Evolutionary conservation across 2,888 invertebrate genomes (phyloP).

Genomic region (Eristalis pertinax): DNA sequence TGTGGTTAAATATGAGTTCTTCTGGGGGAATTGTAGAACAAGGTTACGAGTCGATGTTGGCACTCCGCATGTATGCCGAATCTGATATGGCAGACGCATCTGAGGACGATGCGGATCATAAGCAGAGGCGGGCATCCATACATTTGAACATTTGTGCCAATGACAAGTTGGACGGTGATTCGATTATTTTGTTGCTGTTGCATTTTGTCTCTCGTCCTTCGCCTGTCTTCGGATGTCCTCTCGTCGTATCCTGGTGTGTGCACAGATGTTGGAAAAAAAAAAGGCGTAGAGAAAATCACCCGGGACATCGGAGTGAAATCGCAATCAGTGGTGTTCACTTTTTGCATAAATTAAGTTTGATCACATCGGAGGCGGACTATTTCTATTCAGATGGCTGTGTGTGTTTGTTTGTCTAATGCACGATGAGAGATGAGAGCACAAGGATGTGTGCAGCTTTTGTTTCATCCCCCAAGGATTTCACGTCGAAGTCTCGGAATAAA

Average conservation of each 20-base stretch:
- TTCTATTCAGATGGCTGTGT: neutral
- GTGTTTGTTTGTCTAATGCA: neutral
- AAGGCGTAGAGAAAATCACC: neutral
- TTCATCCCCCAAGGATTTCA: conserved; percentile 10
- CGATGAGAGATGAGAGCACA: conserved; percentile 9
- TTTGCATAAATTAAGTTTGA: conserved; percentile 59
- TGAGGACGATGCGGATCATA: conserved; percentile 34
- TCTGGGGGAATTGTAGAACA: conserved; percentile 34
- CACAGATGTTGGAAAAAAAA: conserved; percentile 20
- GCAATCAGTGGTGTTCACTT: conserved; percentile 30
- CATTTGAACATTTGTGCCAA: conserved; percentile 1
- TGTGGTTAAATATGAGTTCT: conserved; percentile 56
- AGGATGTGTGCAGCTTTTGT: conserved; percentile 3
- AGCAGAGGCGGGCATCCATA: conserved; percentile 14
- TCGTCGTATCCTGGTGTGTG: neutral
- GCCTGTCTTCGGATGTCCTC: neutral
- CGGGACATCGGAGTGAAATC: neutral
- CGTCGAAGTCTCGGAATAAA: conserved; percentile 8
- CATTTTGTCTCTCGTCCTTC: too few species aligned
- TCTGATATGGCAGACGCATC: conserved; percentile 26
- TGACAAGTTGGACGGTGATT: conserved; percentile 34
- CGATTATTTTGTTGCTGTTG: conserved; percentile 11
- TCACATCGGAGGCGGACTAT: conserved; percentile 7
- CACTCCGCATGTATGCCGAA: neutral
- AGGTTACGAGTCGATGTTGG: conserved; percentile 52